phyloP scores from a whole-genome alignment of 2,888 invertebrate genomes.

The Sympetrum striolatum region DNA sequence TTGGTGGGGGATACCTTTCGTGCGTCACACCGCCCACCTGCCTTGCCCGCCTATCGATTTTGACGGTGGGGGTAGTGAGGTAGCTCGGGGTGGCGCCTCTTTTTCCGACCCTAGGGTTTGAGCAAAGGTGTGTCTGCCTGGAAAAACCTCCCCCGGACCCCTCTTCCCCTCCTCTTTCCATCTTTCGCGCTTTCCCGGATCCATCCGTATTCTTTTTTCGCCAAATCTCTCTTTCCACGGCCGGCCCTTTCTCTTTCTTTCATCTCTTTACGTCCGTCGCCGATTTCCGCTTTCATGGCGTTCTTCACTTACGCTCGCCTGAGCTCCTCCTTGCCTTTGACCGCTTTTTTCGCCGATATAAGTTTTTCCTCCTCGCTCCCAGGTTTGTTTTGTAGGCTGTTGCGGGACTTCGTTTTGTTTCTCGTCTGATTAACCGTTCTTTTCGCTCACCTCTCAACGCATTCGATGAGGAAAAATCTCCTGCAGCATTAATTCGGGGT shows the following conservation, averaged over 20 bases:
- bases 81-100: not conserved
- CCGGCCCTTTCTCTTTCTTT: conserved; percentile 2
- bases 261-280: not conserved
- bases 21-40: conserved; percentile 43
- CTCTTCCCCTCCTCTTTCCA: not conserved
- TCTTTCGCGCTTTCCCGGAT: not conserved
- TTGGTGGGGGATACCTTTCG: not conserved
- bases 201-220: not conserved
- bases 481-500: too few species aligned
- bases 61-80: conserved; percentile 30
- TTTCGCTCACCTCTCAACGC: not conserved
- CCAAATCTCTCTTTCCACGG: not conserved
- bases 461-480: too few species aligned
- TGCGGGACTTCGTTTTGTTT: not conserved
- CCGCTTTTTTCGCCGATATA: not conserved
- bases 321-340: not conserved
- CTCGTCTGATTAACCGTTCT: not conserved
- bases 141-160: not conserved
- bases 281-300: not conserved
- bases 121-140: conserved; percentile 41
- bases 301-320: not conserved
- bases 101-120: conserved; percentile 30
- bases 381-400: not conserved
- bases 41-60: conserved; percentile 37
- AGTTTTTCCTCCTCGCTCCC: not conserved